phyloP scores from a whole-genome alignment of 2,888 invertebrate species.

The Sacculina carcini region DNA sequence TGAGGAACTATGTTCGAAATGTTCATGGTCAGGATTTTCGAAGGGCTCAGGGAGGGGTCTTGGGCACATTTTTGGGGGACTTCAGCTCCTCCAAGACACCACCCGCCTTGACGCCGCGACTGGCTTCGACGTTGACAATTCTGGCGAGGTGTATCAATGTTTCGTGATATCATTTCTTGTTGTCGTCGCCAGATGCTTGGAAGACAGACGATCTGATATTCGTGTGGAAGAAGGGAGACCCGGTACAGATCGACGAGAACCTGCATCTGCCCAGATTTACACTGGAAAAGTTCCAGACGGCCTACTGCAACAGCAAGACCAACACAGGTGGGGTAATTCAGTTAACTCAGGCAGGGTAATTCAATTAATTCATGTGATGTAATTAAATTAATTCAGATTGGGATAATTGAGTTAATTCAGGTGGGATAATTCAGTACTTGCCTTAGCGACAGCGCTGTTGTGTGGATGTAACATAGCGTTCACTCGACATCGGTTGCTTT shows the following conservation, averaged over 20 bases:
- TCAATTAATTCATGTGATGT: no score
- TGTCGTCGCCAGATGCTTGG: conserved; percentile 52
- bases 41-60: background rate
- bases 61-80: background rate
- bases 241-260: conserved; percentile 82
- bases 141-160: background rate
- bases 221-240: conserved; percentile 82
- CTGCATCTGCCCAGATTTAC: conserved; percentile 81
- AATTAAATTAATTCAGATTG: no score
- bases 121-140: background rate
- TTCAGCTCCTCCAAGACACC: no score
- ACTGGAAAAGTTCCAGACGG: conserved; percentile 74
- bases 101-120: background rate
- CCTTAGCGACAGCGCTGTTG: no score
- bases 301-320: conserved; percentile 87
- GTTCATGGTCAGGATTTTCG: no score
- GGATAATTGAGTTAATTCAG: no score
- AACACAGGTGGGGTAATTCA: conserved; percentile 47
- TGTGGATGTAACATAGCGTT: no score
- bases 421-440: no score
- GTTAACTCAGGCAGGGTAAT: no score
- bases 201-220: conserved; percentile 76
- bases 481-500: no score
- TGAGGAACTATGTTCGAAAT: no score
- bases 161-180: background rate